Evolutionary conservation across 1,140 invertebrate genomes (phyloP).

Genomic region (Acromyrmex charruanus): DNA sequence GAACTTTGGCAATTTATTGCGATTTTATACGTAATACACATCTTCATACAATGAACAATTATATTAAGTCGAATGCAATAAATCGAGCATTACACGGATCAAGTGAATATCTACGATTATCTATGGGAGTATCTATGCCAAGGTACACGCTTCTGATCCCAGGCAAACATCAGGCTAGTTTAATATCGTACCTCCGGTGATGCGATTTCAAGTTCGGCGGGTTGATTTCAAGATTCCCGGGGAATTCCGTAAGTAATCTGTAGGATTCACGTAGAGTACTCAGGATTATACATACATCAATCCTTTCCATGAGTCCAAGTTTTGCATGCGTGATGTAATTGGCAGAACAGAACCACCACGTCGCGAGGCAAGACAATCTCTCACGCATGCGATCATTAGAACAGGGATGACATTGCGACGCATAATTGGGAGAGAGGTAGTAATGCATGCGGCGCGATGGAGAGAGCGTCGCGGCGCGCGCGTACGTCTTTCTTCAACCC

Average conservation of each 20-base stretch:
- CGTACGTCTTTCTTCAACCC: slow-evolving; percentile 47
- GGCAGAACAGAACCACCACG: background rate
- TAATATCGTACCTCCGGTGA: slow-evolving; percentile 48
- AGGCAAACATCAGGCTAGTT: slow-evolving; percentile 38
- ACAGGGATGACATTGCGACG: background rate
- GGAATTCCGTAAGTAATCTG: slow-evolving; percentile 57
- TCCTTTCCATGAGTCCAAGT: slow-evolving; percentile 33
- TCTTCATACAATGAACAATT: background rate
- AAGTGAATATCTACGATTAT: slow-evolving; percentile 27
- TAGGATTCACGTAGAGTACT: slow-evolving; percentile 19
- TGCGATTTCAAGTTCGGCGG: slow-evolving; percentile 36
- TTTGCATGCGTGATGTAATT: slow-evolving; percentile 51
- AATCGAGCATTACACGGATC: background rate
- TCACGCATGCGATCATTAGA: background rate
- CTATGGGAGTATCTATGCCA: background rate
- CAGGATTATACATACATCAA: slow-evolving; percentile 8
- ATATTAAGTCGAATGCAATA: slow-evolving; percentile 3
- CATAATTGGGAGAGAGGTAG: background rate
- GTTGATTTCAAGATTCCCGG: slow-evolving; percentile 55
- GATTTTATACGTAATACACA: background rate
- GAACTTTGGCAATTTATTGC: background rate
- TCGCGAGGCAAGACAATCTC: background rate
- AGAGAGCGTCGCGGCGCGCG: background rate
- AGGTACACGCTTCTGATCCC: slow-evolving; percentile 27
- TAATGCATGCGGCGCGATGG: slow-evolving; percentile 61